Base-by-base conservation (phyloP, 2,888 invertebrate species). In the Caenorhabditis sp. region DNA sequence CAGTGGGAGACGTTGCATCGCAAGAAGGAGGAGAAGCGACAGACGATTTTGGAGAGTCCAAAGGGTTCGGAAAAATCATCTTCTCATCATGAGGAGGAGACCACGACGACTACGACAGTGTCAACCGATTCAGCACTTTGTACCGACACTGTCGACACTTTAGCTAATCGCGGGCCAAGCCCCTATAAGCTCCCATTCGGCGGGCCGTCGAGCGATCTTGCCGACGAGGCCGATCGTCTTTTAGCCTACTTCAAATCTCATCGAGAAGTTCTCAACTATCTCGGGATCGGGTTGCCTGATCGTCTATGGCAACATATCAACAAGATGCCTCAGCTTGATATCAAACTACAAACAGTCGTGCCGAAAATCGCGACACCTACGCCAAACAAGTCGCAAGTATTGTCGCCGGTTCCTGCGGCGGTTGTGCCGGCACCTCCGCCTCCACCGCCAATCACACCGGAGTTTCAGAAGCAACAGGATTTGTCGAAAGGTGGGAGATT, bases 1-100 rank as follows among this genome's bases (percentile, higher is more conserved):
- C 77, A 79, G 51, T 79, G 79, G 79, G 79, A 79, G 43, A 76
- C 77, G 26, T 66, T 79, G 19, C 77, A 77, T 58, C 62, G 76
- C 17, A 69, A 73, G 37, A 71, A 74, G 43, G 66, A 74, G 14
- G 69, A 69, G 27, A 72, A 72, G 36, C 37, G 63, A 24, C 12
- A 43, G 3, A 62, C 58, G 24, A 71, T 71, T 57, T 27, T 71
- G 19, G 66, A 71, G 17, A 55, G 43, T 14, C 43, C 43, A 10
- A 43, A 43, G 17, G 43, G 43, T 10, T 43, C 43, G 8, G 53
- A 53, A 21, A 43, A 17, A 14, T 43, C 43, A 43, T 43, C 36
- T 36, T 36, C 43, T 10, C 12, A 43, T 55, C 68, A 78, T 1
- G 66, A 65, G 27, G 76, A 69, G 24, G 77, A 77, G 27, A 69